phyloP scores from a whole-genome alignment of 2,888 invertebrate genomes.

The Calameuta pallipes region DNA sequence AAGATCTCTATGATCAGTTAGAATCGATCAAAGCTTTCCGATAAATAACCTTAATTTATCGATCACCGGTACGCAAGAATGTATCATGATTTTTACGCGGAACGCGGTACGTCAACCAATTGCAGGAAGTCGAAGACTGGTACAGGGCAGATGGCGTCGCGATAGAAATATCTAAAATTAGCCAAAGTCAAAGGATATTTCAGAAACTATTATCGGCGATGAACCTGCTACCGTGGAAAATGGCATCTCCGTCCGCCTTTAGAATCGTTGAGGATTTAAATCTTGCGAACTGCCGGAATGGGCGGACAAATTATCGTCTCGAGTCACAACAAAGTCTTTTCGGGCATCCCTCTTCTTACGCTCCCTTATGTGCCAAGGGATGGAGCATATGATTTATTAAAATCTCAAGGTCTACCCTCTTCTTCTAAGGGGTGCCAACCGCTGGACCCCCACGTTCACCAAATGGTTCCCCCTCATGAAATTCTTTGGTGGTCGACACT shows the following conservation, averaged over 20 bases:
- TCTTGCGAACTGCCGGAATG: constrained; percentile 43
- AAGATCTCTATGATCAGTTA: no score
- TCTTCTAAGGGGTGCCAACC: constrained; percentile 12
- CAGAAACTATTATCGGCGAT: no score
- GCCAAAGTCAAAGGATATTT: no score
- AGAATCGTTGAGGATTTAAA: constrained; percentile 14
- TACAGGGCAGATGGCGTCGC: no score
- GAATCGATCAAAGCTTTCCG: no score
- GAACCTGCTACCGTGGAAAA: neutral
- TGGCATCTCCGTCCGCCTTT: neutral
- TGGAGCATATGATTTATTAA: constrained; percentile 50
- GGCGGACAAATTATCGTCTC: constrained; percentile 55
- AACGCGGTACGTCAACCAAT: no score
- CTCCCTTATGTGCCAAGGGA: neutral
- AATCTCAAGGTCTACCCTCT: constrained; percentile 40
- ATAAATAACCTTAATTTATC: no score
- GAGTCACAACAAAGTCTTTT: constrained; percentile 52
- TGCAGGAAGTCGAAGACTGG: no score
- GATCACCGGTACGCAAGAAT: no score
- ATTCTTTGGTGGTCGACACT: constrained; percentile 40
- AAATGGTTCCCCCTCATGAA: constrained; percentile 19
- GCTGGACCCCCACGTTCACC: constrained; percentile 35
- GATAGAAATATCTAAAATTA: no score
- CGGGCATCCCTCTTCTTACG: neutral
- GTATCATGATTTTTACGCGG: no score